Conservation (phyloP, 2,797 vertebrate species). For the Clamator glandarius region DNA sequence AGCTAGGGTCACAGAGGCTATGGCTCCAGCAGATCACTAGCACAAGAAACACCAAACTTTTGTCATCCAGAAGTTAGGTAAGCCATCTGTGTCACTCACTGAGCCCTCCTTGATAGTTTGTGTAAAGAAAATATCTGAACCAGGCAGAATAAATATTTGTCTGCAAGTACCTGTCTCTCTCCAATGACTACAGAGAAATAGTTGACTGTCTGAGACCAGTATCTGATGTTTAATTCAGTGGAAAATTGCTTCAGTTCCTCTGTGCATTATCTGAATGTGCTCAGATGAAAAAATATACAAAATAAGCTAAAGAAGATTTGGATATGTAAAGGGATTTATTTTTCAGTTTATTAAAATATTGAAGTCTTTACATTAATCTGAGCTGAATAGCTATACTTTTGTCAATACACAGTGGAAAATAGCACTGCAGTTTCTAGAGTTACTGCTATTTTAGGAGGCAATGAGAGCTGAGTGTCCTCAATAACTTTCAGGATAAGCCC, state of each 20-base stretch:
- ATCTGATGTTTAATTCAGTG: neutral
- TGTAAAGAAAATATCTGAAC: neutral
- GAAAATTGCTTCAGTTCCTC: neutral
- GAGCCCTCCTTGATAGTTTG: neutral
- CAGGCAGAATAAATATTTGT: neutral
- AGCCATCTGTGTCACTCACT: neutral
- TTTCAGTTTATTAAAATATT: conserved; percentile 21
- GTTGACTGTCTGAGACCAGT: neutral
- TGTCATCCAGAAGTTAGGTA: neutral
- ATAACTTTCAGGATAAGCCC: conserved; percentile 40
- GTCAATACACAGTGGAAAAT: conserved; percentile 18
- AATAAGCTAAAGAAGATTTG: neutral
- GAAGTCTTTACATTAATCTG: neutral
- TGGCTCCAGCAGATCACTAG: neutral
- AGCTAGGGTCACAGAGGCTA: neutral
- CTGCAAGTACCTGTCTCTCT: neutral
- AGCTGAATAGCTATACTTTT: neutral
- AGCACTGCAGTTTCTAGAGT: conserved; percentile 12
- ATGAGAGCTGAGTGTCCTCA: neutral
- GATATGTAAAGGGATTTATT: neutral
- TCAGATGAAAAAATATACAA: neutral
- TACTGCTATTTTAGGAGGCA: conserved; percentile 48
- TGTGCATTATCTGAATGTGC: neutral
- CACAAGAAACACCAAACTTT: neutral
- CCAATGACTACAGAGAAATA: neutral